These are phyloP conservation scores for Carlito syrichta DNA, from an alignment of 2,113 vertebrate genomes.

Conservation along the genomic window DNA sequence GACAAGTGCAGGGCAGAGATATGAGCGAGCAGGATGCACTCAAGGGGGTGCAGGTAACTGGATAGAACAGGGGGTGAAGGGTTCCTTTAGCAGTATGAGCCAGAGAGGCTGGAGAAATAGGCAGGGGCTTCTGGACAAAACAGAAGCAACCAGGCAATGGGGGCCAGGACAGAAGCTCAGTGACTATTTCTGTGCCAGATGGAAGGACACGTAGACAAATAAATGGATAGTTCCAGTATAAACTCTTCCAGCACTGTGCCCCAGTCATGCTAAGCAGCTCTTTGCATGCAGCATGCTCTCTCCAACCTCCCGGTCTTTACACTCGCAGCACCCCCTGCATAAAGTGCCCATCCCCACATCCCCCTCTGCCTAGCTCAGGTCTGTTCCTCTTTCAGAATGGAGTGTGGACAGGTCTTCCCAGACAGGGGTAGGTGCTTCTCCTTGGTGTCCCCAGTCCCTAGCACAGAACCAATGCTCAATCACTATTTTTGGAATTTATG, in stretches of 20 bases:
- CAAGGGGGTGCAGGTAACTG: rapidly evolving
- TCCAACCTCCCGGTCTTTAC: neutral
- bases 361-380: neutral
- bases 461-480: too few relatives aligned
- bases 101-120: neutral
- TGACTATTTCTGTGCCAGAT: neutral
- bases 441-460: neutral
- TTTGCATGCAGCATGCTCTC: neutral
- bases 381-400: neutral
- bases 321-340: neutral
- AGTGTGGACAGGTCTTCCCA: neutral
- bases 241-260: neutral
- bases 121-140: neutral
- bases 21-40: neutral
- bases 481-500: neutral
- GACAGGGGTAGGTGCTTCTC: neutral
- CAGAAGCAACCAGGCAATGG: neutral
- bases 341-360: neutral
- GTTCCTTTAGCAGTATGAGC: neutral
- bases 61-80: neutral
- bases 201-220: neutral
- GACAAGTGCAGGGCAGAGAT: neutral
- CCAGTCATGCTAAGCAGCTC: neutral
- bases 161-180: neutral
- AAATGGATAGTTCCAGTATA: neutral